Evolutionary conservation across 2,888 invertebrate species (phyloP).

Genomic region (Eupithecia vulgata): DNA sequence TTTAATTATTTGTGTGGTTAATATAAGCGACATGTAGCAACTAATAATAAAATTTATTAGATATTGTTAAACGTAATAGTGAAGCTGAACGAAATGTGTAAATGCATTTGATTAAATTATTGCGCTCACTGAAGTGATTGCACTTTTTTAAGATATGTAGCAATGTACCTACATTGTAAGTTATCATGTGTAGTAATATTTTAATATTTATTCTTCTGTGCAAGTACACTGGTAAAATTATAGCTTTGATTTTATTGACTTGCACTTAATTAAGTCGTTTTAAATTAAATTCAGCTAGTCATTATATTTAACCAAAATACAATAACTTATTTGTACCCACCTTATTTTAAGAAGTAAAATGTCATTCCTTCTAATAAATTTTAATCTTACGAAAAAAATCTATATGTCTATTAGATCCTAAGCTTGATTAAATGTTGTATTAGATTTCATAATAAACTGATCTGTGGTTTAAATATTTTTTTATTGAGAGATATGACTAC

Average conservation of each 20-base stretch:
- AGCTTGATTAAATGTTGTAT: constrained; percentile 57
- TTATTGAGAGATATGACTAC: not conserved
- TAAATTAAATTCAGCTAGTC: constrained; percentile 38
- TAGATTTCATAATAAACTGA: constrained; percentile 69
- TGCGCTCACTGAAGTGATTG: not conserved
- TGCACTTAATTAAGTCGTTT: constrained; percentile 9
- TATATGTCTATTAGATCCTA: constrained; percentile 34
- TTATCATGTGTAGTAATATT: not conserved
- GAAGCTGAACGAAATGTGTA: not conserved
- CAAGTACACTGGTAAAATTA: not conserved
- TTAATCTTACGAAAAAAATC: constrained; percentile 21
- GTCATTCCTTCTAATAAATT: constrained; percentile 37
- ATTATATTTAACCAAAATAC: constrained; percentile 39
- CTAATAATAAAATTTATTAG: not conserved
- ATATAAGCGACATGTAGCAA: not conserved
- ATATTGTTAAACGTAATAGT: not conserved
- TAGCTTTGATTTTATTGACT: not conserved
- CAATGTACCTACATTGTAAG: not conserved
- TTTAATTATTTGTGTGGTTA: not conserved
- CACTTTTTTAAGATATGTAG: not conserved
- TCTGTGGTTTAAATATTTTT: constrained; percentile 60
- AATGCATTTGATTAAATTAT: not conserved
- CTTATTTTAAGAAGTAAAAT: constrained; percentile 27
- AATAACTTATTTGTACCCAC: constrained; percentile 32
- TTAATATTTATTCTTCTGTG: not conserved